Percentiles rank a stretch among this genome's conserved stretches.
phyloP scores from a whole-genome alignment of 2,797 vertebrate species.

The Pangasius macronema region DNA sequence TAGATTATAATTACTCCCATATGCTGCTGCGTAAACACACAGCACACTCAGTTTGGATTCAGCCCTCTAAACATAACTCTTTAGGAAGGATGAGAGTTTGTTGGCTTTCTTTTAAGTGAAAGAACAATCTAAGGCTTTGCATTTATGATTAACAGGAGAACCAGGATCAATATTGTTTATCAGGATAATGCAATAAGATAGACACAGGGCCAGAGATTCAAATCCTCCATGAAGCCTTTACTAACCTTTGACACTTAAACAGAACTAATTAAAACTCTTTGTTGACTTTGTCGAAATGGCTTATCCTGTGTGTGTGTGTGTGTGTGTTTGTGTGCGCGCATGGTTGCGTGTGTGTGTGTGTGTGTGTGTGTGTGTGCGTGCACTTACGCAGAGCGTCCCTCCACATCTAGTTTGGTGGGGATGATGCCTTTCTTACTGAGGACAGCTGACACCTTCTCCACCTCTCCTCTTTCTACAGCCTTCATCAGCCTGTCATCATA shows the following conservation, averaged over 20 bases:
- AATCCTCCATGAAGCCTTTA: not conserved
- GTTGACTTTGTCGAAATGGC: not conserved
- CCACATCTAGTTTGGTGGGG: constrained; percentile 91
- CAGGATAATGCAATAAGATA: not conserved
- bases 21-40: constrained; percentile 37
- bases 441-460: constrained; percentile 90
- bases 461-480: constrained; percentile 94
- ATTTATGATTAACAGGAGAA: not conserved
- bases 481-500: constrained; percentile 97
- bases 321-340: not conserved
- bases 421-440: constrained; percentile 92
- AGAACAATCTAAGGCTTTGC: not conserved
- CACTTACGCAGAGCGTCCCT: constrained; percentile 96
- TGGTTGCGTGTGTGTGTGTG: constrained; percentile 31
- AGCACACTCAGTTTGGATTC: not conserved
- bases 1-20: constrained; percentile 44
- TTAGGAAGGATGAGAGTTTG: not conserved
- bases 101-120: not conserved
- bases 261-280: not conserved
- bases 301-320: not conserved
- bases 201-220: not conserved
- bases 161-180: not conserved
- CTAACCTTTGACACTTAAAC: not conserved
- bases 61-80: constrained; percentile 1
- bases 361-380: not conserved